Base-by-base conservation (phyloP, 2,888 invertebrate species). In the Tridacna gigas region DNA sequence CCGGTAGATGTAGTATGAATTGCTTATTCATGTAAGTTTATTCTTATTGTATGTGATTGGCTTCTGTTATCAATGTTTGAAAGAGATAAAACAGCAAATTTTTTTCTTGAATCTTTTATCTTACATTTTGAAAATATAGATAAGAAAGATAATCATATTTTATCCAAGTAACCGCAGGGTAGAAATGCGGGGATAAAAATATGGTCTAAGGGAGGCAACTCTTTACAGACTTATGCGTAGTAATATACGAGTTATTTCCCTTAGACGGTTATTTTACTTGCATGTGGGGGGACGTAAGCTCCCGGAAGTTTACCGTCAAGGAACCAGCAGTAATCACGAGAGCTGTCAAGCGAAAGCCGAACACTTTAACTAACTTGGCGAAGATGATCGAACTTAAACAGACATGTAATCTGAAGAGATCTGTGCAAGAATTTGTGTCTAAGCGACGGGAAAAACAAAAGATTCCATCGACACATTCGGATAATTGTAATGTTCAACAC, bases 341-440 rank as follows among this genome's bases (percentile, higher is more conserved):
- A 71, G 2, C 51, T 51, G 51, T 22, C 71, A 71, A 71, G 15
- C 26, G 51, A 71, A 71, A 48, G 63, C 22, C 13, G 4, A 25
- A 20, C 2, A 20, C 51, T 71, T n/a, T 22, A 73, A 48, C 47
- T 48, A 7, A 73, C 12, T 51, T 18, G 51, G n/a, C n/a, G n/a
- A 73, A 48, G 25, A 90, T 90, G 90, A 86, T 90, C 69, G 90
- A 90, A 56, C 69, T 90, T 20, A 83, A 89, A 56, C 88, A 87
- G 77, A 82, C 82, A n/a, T 83, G 67, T 25, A 89, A 84, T 71
- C 56, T 90, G 28, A 65, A 79, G 0, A 78, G 74, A 11, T 82
- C 82, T 37, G 83, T 87, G 20, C 63, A 65, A 22, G 77, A 77
- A 47, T 89, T 83, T 77, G 69, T 90, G 37, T 71, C 82, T 20